Evolutionary conservation across 2,888 invertebrate genomes (phyloP).

Genomic region (Campaea margaritaria): DNA sequence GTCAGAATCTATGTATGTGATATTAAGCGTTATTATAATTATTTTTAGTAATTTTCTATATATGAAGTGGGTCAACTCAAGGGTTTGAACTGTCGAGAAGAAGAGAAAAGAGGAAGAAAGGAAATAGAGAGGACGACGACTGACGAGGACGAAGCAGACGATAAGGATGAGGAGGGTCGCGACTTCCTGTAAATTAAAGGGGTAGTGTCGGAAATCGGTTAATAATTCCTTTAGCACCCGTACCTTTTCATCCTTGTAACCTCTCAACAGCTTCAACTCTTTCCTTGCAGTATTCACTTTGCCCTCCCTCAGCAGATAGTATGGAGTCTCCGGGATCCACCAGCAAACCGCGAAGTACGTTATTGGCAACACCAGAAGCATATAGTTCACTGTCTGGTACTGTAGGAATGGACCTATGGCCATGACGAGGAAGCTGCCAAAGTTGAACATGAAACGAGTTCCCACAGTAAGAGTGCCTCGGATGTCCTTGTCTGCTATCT

Average conservation of each 20-base stretch:
- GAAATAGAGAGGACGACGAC: too few species aligned
- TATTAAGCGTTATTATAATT: too few species aligned
- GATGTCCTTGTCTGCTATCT: conserved; percentile 75
- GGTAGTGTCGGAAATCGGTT: too few species aligned
- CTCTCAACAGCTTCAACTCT: conserved; percentile 69
- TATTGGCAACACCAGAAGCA: conserved; percentile 72
- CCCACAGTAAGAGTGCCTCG: conserved; percentile 64
- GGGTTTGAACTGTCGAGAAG: too few species aligned
- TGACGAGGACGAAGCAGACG: too few species aligned
- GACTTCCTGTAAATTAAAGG: too few species aligned
- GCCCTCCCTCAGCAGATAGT: conserved; percentile 82
- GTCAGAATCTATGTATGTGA: too few species aligned
- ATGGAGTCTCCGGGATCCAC: conserved; percentile 86
- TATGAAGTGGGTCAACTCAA: too few species aligned
- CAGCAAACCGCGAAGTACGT: conserved; percentile 75
- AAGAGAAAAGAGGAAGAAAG: too few species aligned
- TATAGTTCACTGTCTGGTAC: conserved; percentile 68
- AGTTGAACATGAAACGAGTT: conserved; percentile 63
- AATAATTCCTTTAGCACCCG: too few species aligned
- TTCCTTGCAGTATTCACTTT: conserved; percentile 72
- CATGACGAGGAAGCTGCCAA: conserved; percentile 72
- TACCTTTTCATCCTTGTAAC: conserved; percentile 61
- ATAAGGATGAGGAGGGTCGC: too few species aligned
- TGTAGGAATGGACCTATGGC: conserved; percentile 69
- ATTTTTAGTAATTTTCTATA: too few species aligned